Evolutionary conservation across 2,113 vertebrate genomes (phyloP).

Genomic region (Oryzias javanicus): DNA sequence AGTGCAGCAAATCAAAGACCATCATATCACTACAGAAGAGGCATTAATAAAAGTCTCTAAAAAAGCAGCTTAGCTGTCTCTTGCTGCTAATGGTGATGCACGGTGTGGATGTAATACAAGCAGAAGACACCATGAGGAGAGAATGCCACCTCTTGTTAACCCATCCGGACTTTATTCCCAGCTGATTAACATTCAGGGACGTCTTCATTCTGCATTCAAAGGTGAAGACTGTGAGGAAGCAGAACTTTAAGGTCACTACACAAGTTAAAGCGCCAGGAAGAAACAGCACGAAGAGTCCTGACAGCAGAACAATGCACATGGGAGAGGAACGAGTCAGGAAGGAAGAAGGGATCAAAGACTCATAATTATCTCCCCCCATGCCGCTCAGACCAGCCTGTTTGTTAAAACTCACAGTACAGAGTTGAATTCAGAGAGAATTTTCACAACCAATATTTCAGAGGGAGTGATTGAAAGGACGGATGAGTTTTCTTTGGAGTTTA

Average conservation of each 20-base stretch:
- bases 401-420: conserved; percentile 4
- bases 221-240: not conserved
- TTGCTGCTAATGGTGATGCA: conserved; percentile 24
- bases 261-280: not conserved
- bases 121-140: conserved; percentile 2
- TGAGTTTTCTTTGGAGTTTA: not conserved
- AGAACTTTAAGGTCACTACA: not conserved
- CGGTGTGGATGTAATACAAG: conserved; percentile 28
- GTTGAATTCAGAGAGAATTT: conserved; percentile 3
- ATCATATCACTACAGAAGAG: not conserved
- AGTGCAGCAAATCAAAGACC: conserved; percentile 1
- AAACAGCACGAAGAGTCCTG: not conserved
- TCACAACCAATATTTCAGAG: conserved; percentile 9
- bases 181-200: not conserved
- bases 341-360: conserved; percentile 20
- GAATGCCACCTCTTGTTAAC: conserved; percentile 20
- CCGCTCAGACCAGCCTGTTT: conserved; percentile 26
- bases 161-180: conserved; percentile 30
- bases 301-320: conserved; percentile 24
- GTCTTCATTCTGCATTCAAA: conserved; percentile 9
- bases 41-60: conserved; percentile 1
- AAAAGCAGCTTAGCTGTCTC: conserved; percentile 10
- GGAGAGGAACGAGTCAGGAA: not conserved
- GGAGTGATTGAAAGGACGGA: not conserved
- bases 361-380: conserved; percentile 54